A percentile compares a stretch with the other conserved stretches of the same genome.
Conservation (phyloP, 2,113 vertebrate species). For the Azemiops feae region DNA sequence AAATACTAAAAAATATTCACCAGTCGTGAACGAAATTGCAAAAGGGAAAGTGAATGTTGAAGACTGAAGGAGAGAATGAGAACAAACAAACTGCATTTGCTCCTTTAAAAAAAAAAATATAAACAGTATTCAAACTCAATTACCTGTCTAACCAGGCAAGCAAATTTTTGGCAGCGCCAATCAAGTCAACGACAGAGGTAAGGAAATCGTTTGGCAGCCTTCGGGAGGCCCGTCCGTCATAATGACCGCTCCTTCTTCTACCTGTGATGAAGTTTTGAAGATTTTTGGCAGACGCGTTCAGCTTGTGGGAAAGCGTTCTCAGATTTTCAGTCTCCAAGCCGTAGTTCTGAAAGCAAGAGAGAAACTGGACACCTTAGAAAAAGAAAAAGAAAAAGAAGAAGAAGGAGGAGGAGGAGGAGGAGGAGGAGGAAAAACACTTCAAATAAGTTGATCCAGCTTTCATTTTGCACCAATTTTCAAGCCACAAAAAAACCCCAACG, state of each 20-base stretch:
- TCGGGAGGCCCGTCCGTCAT: slow-evolving; percentile 82
- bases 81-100: not conserved
- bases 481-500: not conserved
- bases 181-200: slow-evolving; percentile 88
- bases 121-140: slow-evolving; percentile 25
- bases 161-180: slow-evolving; percentile 88
- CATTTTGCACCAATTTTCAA: not conserved
- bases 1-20: not conserved
- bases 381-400: too few species aligned
- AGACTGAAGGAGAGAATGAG: not conserved
- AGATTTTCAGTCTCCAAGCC: slow-evolving; percentile 90
- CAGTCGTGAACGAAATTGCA: not conserved
- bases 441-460: not conserved
- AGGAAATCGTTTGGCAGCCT: slow-evolving; percentile 86
- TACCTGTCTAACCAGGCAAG: slow-evolving; percentile 94
- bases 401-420: too few species aligned
- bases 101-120: not conserved
- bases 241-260: slow-evolving; percentile 85
- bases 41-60: not conserved
- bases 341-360: slow-evolving; percentile 78
- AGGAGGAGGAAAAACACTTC: not conserved
- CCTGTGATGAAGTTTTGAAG: slow-evolving; percentile 90
- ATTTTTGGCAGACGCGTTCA: slow-evolving; percentile 89
- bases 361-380: not conserved
- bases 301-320: slow-evolving; percentile 86